phyloP scores from a whole-genome alignment of 2,113 vertebrate species.

The Smithornis capensis region DNA sequence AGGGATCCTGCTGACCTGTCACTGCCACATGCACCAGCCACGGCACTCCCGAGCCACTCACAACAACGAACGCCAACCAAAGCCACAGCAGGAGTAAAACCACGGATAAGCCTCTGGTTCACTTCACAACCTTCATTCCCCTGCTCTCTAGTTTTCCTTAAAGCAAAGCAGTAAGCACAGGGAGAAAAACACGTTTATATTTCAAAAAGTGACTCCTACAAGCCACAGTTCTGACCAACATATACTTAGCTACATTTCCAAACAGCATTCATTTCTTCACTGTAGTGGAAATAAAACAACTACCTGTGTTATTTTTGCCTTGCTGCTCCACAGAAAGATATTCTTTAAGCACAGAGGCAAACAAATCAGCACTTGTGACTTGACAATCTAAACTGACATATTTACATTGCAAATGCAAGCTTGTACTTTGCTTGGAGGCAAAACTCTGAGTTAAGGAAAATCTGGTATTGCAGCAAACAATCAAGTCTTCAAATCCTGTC shows the following conservation, averaged over 20 bases:
- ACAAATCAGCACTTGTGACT: slow-evolving; percentile 6
- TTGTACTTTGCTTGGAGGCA: slow-evolving; percentile 27
- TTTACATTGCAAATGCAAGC: background rate
- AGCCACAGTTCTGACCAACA: background rate
- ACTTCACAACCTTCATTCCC: background rate
- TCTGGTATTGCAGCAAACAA: background rate
- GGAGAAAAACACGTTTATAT: background rate
- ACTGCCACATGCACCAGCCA: background rate
- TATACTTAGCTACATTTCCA: background rate
- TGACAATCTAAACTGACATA: slow-evolving; percentile 6
- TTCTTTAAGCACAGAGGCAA: background rate
- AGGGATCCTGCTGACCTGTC: rapidly evolving
- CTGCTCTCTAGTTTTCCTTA: background rate
- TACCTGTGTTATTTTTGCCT: background rate
- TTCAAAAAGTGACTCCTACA: background rate
- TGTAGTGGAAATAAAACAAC: background rate
- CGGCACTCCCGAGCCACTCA: rapidly evolving
- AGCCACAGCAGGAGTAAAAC: background rate
- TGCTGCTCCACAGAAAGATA: background rate
- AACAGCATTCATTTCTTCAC: background rate
- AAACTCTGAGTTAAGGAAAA: background rate
- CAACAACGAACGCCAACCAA: rapidly evolving
- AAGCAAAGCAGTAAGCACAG: background rate
- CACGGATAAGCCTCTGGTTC: rapidly evolving
- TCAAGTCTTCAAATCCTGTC: background rate